Evolutionary conservation across 2,888 invertebrate species (phyloP).

Genomic region (Griposia aprilina): DNA sequence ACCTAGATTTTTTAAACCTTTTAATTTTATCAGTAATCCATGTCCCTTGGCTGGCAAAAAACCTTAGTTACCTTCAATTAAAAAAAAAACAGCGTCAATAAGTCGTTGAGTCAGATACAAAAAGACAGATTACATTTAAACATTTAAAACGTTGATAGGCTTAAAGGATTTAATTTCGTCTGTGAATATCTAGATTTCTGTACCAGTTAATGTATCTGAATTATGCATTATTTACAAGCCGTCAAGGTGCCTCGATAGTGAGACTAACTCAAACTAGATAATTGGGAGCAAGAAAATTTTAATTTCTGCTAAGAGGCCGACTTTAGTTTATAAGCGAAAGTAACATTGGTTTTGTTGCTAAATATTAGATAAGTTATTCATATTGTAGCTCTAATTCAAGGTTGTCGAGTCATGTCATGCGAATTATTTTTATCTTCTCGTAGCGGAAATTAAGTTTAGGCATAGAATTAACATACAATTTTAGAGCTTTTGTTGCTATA

Average conservation of each 20-base stretch:
- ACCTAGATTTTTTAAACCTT: not conserved
- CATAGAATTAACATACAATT: not conserved
- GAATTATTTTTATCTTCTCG: conserved; percentile 14
- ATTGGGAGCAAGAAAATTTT: conserved; percentile 32
- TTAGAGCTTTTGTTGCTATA: not conserved
- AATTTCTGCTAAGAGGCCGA: conserved; percentile 42
- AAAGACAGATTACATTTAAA: conserved; percentile 12
- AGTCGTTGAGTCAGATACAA: conserved; percentile 1
- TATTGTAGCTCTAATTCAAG: conserved; percentile 16
- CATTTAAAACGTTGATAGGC: conserved; percentile 27
- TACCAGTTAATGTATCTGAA: conserved; percentile 46
- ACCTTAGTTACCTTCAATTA: not conserved
- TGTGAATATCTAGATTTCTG: conserved; percentile 43
- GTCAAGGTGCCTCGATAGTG: conserved; percentile 48
- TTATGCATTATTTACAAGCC: conserved; percentile 57
- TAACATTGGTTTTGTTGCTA: conserved; percentile 34
- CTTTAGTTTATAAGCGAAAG: conserved; percentile 27
- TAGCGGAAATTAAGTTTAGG: not conserved
- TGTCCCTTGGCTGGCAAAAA: not conserved
- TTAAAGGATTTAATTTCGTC: conserved; percentile 31
- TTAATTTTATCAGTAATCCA: too few species aligned
- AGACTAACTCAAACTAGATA: conserved; percentile 32
- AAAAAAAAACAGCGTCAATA: conserved; percentile 5
- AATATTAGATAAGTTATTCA: conserved; percentile 37
- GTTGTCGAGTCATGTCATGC: conserved; percentile 12